Evolutionary conservation across 23 tunicate species (phyloP).

Genomic region (Botrylloides violaceus): DNA sequence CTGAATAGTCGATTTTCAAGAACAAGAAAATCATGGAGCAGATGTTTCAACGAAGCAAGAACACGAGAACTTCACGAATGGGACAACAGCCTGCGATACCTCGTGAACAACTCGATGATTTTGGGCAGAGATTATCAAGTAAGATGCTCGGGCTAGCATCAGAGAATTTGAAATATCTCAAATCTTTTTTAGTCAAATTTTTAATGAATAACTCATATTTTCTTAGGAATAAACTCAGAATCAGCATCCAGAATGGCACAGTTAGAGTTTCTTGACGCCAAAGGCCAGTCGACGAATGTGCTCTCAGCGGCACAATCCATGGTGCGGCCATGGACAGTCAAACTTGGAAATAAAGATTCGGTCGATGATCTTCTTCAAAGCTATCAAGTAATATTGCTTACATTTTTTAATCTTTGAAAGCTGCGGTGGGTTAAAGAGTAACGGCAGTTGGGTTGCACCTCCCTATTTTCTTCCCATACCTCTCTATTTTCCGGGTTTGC

Average conservation of each 20-base stretch:
- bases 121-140: slow-evolving; percentile 67
- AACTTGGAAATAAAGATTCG: slow-evolving; percentile 24
- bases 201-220: not conserved
- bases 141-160: too few species aligned
- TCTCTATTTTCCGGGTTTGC: too few species aligned
- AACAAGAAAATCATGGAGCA: slow-evolving; percentile 62
- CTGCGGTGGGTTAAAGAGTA: too few species aligned
- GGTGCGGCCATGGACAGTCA: slow-evolving; percentile 48
- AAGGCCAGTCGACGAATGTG: slow-evolving; percentile 26
- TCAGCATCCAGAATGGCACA: slow-evolving; percentile 28
- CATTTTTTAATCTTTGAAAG: too few species aligned
- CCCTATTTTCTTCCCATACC: too few species aligned
- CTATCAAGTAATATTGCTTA: slow-evolving; percentile 30
- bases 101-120: slow-evolving; percentile 72
- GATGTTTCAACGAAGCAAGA: slow-evolving; percentile 43
- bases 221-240: slow-evolving; percentile 28
- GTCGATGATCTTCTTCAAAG: slow-evolving; percentile 37
- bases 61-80: slow-evolving; percentile 45
- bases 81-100: slow-evolving; percentile 49
- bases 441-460: too few species aligned
- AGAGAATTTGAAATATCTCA: too few species aligned
- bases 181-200: too few species aligned
- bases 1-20: slow-evolving; percentile 63
- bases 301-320: slow-evolving; percentile 35
- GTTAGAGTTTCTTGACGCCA: slow-evolving; percentile 39